Evolutionary conservation across 2,888 invertebrate species (phyloP).

Genomic region (Ceramica pisi): DNA sequence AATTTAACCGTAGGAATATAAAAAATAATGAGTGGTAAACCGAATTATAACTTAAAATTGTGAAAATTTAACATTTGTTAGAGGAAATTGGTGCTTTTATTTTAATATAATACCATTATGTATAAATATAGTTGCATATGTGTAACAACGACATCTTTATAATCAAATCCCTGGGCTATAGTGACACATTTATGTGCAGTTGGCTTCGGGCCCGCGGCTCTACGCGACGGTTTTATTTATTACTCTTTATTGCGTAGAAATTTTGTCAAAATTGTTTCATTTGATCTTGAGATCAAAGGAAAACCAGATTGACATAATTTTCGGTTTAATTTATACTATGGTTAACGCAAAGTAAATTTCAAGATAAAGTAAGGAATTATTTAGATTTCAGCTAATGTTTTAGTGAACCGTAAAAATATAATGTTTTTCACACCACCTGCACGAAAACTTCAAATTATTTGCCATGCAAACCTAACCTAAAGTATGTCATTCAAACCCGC

Average conservation of each 20-base stretch:
- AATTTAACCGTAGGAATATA: constrained; percentile 22
- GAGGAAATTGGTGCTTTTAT: constrained; percentile 52
- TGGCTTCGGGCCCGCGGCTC: constrained; percentile 62
- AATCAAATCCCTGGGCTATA: constrained; percentile 64
- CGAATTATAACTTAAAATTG: constrained; percentile 39
- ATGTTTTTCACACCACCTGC: too few species aligned
- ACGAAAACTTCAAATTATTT: too few species aligned
- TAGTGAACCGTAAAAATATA: background rate
- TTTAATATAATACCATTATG: constrained; percentile 49
- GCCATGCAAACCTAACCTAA: too few species aligned
- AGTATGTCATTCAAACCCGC: too few species aligned
- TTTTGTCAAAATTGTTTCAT: constrained; percentile 68
- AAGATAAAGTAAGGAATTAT: constrained; percentile 56
- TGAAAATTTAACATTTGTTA: constrained; percentile 35
- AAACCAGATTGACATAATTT: constrained; percentile 66
- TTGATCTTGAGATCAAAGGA: constrained; percentile 67
- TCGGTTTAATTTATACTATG: constrained; percentile 55
- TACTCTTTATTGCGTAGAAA: constrained; percentile 60
- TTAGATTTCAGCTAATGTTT: constrained; percentile 15
- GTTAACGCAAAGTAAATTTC: constrained; percentile 54
- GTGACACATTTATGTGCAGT: constrained; percentile 70
- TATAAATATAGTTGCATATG: constrained; percentile 65
- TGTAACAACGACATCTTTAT: constrained; percentile 64
- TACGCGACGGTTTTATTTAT: constrained; percentile 63
- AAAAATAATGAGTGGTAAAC: constrained; percentile 54